A percentile compares a stretch with the other conserved stretches of the same genome.
Evolutionary conservation across 2,113 vertebrate genomes (phyloP).

Genomic region (Andinoacara biseriatus): DNA sequence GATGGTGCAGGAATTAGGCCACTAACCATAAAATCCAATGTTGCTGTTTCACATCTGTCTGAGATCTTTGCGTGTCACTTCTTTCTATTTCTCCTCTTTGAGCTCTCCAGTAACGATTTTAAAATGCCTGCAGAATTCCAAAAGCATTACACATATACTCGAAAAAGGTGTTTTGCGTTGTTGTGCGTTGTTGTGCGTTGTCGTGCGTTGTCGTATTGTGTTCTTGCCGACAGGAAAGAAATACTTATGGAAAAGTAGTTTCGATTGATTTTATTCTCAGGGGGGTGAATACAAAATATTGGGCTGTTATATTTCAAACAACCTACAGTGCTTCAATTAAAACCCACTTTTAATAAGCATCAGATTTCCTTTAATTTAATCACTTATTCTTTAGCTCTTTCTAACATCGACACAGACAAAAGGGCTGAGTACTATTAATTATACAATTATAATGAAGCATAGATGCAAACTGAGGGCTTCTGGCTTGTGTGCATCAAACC

Average conservation of each 20-base stretch:
- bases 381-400: slow-evolving; percentile 73
- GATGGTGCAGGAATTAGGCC: not conserved
- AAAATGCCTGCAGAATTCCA: not conserved
- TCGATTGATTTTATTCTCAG: slow-evolving; percentile 57
- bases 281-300: slow-evolving; percentile 49
- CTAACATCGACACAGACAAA: slow-evolving; percentile 63
- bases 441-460: slow-evolving; percentile 76
- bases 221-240: slow-evolving; percentile 28
- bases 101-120: not conserved
- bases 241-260: slow-evolving; percentile 37
- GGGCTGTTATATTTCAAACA: slow-evolving; percentile 68
- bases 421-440: slow-evolving; percentile 76
- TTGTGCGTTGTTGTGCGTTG: slow-evolving; percentile 23
- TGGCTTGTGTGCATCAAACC: slow-evolving; percentile 65
- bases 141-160: not conserved
- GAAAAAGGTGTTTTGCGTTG: slow-evolving; percentile 21
- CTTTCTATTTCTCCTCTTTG: not conserved
- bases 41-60: not conserved
- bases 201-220: slow-evolving; percentile 24
- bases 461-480: slow-evolving; percentile 58
- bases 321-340: slow-evolving; percentile 71
- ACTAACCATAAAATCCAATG: not conserved
- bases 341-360: slow-evolving; percentile 75
- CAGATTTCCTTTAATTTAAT: slow-evolving; percentile 73
- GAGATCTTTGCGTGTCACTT: not conserved